phyloP scores from a whole-genome alignment of 2,113 vertebrate species.

The Motacilla tschutschensis region DNA sequence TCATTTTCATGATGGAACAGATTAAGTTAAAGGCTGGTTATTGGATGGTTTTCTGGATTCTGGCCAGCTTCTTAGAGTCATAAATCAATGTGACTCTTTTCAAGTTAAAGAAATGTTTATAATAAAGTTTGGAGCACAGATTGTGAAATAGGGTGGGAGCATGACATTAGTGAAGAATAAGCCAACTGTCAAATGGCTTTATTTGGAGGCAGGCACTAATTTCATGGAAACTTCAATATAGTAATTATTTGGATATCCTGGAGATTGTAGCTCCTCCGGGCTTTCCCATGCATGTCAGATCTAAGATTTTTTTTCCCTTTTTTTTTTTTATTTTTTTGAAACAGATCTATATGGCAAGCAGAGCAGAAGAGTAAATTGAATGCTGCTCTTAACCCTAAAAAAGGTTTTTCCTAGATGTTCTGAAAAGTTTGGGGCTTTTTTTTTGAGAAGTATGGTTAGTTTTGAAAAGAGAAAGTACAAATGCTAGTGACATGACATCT shows the following conservation, averaged over 20 bases:
- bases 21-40: background rate
- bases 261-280: background rate
- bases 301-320: background rate
- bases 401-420: background rate
- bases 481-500: background rate
- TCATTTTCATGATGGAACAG: background rate
- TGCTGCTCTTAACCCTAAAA: background rate
- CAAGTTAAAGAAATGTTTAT: background rate
- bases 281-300: background rate
- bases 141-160: background rate
- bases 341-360: background rate
- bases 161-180: background rate
- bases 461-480: background rate
- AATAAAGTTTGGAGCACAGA: background rate
- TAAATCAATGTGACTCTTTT: background rate
- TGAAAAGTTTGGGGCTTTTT: background rate
- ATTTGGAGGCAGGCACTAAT: background rate
- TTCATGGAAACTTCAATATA: background rate
- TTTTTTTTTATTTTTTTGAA: background rate
- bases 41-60: background rate
- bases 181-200: background rate
- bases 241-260: background rate
- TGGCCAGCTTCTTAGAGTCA: background rate
- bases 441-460: background rate
- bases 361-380: background rate